Base-by-base conservation (phyloP, 2,797 vertebrate genomes). In the Schizopygopsis pylzovi region DNA sequence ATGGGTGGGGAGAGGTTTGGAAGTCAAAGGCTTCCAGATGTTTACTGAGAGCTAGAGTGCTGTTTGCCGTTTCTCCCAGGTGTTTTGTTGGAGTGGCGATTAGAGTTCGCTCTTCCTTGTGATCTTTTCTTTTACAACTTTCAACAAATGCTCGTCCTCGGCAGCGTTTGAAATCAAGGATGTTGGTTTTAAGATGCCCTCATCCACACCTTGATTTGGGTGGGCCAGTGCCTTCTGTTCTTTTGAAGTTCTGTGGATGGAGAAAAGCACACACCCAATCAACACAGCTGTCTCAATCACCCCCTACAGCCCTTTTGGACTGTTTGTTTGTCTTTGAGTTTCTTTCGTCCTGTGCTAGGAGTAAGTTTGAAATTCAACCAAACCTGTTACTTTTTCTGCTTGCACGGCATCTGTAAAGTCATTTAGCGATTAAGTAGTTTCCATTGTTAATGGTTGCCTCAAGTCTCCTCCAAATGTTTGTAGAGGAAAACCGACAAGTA, bases 11-110 rank as follows among this genome's bases (percentile, higher is more conserved):
- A 87, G 82, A 70, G 52, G 11, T 71, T 87, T 89, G 67, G 37
- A 88, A 88, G 72, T 85, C 85, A 86, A 89, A 68, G 22, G 59
- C 59, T 84, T 88, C 88, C 89, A 90, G 89, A 90, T 90, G 89
- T 90, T 84, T 87, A 59, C 79, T 67, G 33, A 71, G 77, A 70
- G 63, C 65, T 33, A 63, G 79, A 68, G 65, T 84, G 78, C 79
- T 75, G 81, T 56, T 84, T 65, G 84, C 67, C 65, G 73, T 85
- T 78, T 85, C 56, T 86, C 67, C 79, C 79, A 82, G 84, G 84
- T 89, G 83, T 81, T 87, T 78, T 75, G 37, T 75, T 79, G n/a
- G 10, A 39, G 76, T 54, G 76, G 61, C 61, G n/a, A 49, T 79
- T 33, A 67, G 76, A 41, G 43, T 43, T 86, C 67, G 45, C 63